phyloP scores from a whole-genome alignment of 2,797 vertebrate species.

The Rhinatrema bivittatum region DNA sequence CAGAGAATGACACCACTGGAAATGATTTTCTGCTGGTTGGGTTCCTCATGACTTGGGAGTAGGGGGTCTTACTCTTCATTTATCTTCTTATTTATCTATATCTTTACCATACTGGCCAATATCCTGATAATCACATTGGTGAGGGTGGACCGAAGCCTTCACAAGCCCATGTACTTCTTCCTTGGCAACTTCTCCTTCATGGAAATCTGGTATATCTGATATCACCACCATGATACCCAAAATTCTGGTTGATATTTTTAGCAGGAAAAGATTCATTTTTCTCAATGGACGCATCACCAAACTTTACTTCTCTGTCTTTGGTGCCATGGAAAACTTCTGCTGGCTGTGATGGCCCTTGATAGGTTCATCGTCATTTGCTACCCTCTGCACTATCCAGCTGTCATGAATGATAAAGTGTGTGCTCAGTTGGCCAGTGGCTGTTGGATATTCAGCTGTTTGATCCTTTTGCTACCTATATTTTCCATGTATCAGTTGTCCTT shows the following conservation, averaged over 20 bases:
- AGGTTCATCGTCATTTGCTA: slow-evolving; percentile 8
- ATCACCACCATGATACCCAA: slow-evolving; percentile 10
- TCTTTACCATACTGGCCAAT: slow-evolving; percentile 8
- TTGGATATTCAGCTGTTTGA: slow-evolving; percentile 8
- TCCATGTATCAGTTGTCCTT: slow-evolving; percentile 12
- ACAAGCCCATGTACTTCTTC: slow-evolving; percentile 14
- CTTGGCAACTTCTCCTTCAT: slow-evolving; percentile 7
- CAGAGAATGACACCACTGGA: no score
- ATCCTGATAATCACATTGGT: neutral
- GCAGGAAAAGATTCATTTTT: neutral
- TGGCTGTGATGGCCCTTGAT: slow-evolving; percentile 12
- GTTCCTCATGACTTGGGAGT: no score
- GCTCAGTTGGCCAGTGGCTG: slow-evolving; percentile 1
- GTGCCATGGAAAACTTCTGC: slow-evolving; percentile 13
- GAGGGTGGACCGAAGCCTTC: slow-evolving; percentile 2
- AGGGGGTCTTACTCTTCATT: no score
- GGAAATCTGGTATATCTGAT: slow-evolving; percentile 12
- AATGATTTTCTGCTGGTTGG: no score
- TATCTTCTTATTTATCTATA: slow-evolving; percentile 2
- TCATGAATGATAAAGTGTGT: slow-evolving; percentile 1
- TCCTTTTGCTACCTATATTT: slow-evolving; percentile 6
- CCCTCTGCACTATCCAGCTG: slow-evolving; percentile 1
- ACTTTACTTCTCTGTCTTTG: slow-evolving; percentile 8
- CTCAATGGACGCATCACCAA: slow-evolving; percentile 10
- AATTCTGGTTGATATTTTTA: neutral